Evolutionary conservation across 1,140 invertebrate species (phyloP).

Genomic region (Tribolium madens): DNA sequence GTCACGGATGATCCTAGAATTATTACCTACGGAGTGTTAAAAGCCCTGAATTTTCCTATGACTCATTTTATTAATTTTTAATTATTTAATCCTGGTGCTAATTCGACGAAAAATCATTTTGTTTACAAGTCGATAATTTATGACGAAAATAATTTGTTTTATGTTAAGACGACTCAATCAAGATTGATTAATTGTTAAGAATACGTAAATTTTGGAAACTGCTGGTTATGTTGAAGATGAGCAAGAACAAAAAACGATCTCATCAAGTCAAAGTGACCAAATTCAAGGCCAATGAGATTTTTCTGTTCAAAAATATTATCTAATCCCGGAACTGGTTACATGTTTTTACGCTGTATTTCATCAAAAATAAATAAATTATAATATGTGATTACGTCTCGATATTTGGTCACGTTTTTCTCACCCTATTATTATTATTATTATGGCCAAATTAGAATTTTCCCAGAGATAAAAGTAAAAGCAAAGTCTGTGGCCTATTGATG

Average conservation of each 20-base stretch:
- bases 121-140: not conserved
- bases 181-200: not conserved
- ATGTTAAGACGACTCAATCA: conserved; percentile 8
- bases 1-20: conserved; percentile 1
- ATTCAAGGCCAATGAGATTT: conserved; percentile 15
- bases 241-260: conserved; percentile 5
- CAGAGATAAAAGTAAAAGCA: not conserved
- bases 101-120: conserved; percentile 12
- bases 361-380: not conserved
- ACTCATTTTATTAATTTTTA: conserved; percentile 9
- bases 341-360: not conserved
- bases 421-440: not conserved
- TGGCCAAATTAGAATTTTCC: not conserved
- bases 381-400: not conserved
- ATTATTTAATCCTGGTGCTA: conserved; percentile 8
- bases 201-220: conserved; percentile 1
- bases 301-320: conserved; percentile 12
- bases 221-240: not conserved
- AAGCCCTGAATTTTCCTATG: conserved; percentile 15
- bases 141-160: conserved; percentile 27
- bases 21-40: not conserved
- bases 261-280: not conserved
- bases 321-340: conserved; percentile 4
- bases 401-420: not conserved
- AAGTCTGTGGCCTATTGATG: not conserved